Evolutionary conservation across 1,140 invertebrate species (phyloP), one percentile per base, ranked within the genome.

Genomic region (Vanessa tameamea): DNA sequence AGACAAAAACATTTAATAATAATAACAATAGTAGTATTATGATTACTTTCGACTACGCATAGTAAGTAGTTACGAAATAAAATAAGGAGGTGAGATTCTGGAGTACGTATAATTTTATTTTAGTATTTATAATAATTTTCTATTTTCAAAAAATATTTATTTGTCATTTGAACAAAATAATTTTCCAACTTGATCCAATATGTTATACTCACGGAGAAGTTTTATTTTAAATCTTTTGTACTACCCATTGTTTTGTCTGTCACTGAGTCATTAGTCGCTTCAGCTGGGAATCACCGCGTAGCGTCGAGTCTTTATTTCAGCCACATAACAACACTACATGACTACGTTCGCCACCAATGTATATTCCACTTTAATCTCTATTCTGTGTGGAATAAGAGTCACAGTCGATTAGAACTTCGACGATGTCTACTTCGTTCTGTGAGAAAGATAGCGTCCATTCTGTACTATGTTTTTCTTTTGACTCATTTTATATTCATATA

Each of bases 231-330:
- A n/a, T 15, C 47, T 47, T 63, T 63, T 70, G 69, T 51, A 68
- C 12, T 51, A 68, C 12, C 65, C 48, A 68, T 53, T 68, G 51
- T 68, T 68, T 68, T 68, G 47, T 31, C 20, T 70, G 69, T 70
- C 59, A 63, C 69, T 63, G 68, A 70, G 55, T 70, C 68, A 70
- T 70, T 70, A 70, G 67, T 59, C 31, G 69, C 59, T 70, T 68
- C 65, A 68, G 69, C 47, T 70, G 64, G 20, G 47, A 48, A 65
- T 20, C 47, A 50, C 31, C n/a, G n/a, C n/a, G 69, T 61, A 53
- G 68, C 57, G 68, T 69, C 43, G 69, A 70, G 53, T 48, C 31
- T 63, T 61, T 70, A 55, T 70, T 70, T 31, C 15, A 70, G 47
- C 55, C 59, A 61, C n/a, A 53, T 53, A 53, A 53, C 51, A 70